These are phyloP conservation scores for Epizoanthus rinbou DNA, from an alignment of 92 coral and sea anemone genomes.

Conservation along the genomic window DNA sequence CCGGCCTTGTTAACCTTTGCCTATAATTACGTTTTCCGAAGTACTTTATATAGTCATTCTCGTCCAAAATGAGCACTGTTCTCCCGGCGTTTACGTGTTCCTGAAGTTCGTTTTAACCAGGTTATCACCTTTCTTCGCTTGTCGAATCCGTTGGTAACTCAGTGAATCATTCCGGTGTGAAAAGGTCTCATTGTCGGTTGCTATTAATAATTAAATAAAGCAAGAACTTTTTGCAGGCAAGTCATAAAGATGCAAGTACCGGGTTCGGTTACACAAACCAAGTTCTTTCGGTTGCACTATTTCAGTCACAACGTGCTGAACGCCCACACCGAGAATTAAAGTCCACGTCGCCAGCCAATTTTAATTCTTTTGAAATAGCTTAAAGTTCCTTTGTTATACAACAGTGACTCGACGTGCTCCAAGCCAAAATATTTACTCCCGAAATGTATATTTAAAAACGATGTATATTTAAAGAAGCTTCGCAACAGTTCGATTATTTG, in stretches of 20 bases:
- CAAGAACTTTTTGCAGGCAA: not conserved
- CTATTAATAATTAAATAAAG: not conserved
- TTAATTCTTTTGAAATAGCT: not conserved
- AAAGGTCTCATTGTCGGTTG: not conserved
- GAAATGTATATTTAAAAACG: not conserved
- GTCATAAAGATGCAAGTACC: not conserved
- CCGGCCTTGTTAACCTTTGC: not conserved
- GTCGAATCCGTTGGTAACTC: not conserved
- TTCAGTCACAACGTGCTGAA: not conserved
- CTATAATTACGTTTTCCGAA: not conserved
- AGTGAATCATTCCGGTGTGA: not conserved
- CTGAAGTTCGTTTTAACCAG: not conserved
- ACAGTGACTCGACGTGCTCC: constrained; percentile 1
- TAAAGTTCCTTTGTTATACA: not conserved
- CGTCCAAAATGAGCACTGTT: not conserved
- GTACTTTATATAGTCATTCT: not conserved
- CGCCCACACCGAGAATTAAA: not conserved
- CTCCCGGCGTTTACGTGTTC: not conserved
- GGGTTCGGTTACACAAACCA: not conserved
- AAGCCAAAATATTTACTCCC: not conserved
- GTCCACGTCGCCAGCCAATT: not conserved
- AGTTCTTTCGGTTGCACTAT: not conserved
- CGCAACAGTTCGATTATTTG: not conserved
- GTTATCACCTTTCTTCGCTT: not conserved
- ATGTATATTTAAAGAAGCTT: not conserved